Percentiles rank a stretch among this genome's conserved stretches.
Evolutionary conservation across 2,888 invertebrate genomes (phyloP).

Genomic region (Lypha dubia): DNA sequence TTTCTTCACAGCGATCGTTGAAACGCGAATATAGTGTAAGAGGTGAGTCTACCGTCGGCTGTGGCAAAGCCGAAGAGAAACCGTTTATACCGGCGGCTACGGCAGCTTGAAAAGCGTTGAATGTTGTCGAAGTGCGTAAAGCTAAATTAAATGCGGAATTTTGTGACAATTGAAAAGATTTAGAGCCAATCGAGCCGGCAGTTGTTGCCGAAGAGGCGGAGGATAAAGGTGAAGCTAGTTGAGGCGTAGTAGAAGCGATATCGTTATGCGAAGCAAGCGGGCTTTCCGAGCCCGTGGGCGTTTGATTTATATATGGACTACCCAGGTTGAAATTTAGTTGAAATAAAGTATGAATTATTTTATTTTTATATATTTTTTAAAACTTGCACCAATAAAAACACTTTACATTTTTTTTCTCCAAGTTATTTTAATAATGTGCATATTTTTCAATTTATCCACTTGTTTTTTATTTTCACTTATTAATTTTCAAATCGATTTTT

Average conservation of each 20-base stretch:
- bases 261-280: constrained; percentile 71
- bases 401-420: neutral
- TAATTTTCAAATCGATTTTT: constrained; percentile 1
- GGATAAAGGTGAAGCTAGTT: constrained; percentile 47
- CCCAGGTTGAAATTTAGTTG: constrained; percentile 80
- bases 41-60: constrained; percentile 58
- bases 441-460: constrained; percentile 26
- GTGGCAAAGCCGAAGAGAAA: constrained; percentile 62
- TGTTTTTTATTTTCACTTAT: constrained; percentile 7
- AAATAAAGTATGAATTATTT: neutral
- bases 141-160: constrained; percentile 82
- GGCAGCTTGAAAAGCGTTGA: constrained; percentile 72
- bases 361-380: constrained; percentile 6
- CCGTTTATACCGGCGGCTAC: constrained; percentile 75
- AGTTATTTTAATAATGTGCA: neutral
- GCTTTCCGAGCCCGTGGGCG: constrained; percentile 82
- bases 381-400: neutral
- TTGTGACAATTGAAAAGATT: constrained; percentile 80
- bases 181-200: constrained; percentile 69
- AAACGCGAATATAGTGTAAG: constrained; percentile 57
- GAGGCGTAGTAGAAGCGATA: constrained; percentile 42
- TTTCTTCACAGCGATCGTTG: constrained; percentile 72
- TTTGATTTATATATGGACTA: constrained; percentile 82
- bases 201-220: constrained; percentile 68
- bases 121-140: constrained; percentile 59